Conservation (phyloP, 2,888 invertebrate genomes). For the Agonopterix arenella region DNA sequence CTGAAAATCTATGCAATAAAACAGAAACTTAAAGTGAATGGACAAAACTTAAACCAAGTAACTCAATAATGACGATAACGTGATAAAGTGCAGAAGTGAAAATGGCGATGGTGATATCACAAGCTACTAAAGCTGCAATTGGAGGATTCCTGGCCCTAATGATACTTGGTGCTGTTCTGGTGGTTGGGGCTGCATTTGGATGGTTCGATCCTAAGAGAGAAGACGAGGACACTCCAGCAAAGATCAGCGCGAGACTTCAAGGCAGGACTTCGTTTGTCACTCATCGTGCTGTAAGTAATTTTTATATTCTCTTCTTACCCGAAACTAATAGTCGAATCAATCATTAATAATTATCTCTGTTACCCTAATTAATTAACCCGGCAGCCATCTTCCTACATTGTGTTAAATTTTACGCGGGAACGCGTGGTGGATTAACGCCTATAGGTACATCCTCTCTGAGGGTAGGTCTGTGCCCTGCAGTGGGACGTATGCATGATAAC, state of each 20-base stretch:
- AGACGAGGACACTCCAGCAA: conserved; percentile 65
- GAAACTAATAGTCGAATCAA: too few relatives aligned
- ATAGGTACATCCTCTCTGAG: too few relatives aligned
- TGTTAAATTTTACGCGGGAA: too few relatives aligned
- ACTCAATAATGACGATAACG: conserved; percentile 35
- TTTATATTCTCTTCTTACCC: neutral
- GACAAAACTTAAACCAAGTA: neutral
- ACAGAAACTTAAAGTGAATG: neutral
- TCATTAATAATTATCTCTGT: too few relatives aligned
- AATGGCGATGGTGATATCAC: conserved; percentile 74
- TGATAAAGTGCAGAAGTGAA: conserved; percentile 46
- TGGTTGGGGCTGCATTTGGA: conserved; percentile 65
- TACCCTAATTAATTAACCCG: too few relatives aligned
- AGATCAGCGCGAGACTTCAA: conserved; percentile 63
- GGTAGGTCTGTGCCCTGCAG: too few relatives aligned
- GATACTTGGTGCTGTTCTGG: conserved; percentile 64
- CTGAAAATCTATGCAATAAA: neutral
- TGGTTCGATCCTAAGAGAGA: conserved; percentile 67
- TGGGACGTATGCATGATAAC: too few relatives aligned
- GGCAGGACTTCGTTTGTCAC: conserved; percentile 67
- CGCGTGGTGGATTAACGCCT: too few relatives aligned
- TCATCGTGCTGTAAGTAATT: conserved; percentile 62
- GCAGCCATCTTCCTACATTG: too few relatives aligned
- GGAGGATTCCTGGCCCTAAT: conserved; percentile 64
- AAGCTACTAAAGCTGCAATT: conserved; percentile 68